A percentile compares a stretch with the other conserved stretches of the same genome.
Conservation (phyloP, 2,797 vertebrate genomes). For the Propithecus deckenii region DNA sequence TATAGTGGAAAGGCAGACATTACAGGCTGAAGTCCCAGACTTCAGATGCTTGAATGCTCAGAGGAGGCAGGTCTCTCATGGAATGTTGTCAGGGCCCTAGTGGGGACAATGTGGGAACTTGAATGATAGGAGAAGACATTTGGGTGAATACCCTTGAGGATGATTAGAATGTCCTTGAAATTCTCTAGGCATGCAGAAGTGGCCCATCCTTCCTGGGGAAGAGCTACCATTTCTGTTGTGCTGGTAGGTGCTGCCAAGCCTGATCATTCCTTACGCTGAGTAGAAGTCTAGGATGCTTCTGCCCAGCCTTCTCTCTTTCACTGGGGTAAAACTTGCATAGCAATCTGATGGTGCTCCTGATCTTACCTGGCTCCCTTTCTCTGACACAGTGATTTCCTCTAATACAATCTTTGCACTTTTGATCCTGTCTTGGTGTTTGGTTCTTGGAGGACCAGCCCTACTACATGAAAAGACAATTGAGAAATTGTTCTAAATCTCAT, state of each 20-base stretch:
- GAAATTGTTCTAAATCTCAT: slow-evolving; percentile 87
- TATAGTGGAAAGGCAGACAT: background rate
- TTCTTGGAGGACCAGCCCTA: background rate
- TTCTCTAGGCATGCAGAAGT: background rate
- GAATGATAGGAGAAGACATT: background rate
- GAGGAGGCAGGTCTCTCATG: background rate
- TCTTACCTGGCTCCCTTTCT: background rate
- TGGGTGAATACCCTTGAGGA: background rate
- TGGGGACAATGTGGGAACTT: background rate
- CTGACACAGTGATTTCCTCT: background rate
- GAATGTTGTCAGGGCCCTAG: background rate
- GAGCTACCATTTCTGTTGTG: background rate
- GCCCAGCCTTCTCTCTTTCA: background rate
- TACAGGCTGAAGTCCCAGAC: background rate
- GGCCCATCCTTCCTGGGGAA: background rate
- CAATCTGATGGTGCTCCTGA: background rate
- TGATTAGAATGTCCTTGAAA: background rate
- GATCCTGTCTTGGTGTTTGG: background rate
- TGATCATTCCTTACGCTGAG: background rate
- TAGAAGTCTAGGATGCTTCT: background rate
- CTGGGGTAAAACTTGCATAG: background rate
- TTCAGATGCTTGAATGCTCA: background rate
- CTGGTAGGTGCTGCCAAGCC: background rate
- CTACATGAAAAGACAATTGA: slow-evolving; percentile 82
- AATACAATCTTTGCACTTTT: background rate